Base-by-base conservation (phyloP, 2,113 vertebrate genomes). In the Mixornis gularis region DNA sequence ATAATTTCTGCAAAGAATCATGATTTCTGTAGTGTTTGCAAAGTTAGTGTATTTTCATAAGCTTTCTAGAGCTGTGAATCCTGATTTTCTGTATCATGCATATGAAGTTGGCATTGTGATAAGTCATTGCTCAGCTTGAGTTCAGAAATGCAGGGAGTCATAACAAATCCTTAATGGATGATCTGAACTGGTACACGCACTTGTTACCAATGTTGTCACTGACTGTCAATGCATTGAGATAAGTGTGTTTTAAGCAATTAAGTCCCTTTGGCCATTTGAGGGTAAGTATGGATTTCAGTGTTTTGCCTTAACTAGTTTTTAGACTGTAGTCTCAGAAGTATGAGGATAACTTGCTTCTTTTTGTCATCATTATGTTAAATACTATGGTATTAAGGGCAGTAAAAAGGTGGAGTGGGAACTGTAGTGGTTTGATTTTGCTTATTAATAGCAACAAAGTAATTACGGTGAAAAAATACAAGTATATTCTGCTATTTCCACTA, bases 71-170 rank as follows among this genome's bases (percentile, higher is more conserved):
- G 17, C 9, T 62, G 8, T 38, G 48, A 83, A 16, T 79, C 2
- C 2, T 38, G 5, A 18, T 77, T 88, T 78, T 44, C 25, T 36
- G 0, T 64, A 24, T 68, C 14, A 1, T 59, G 12, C 6, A 2
- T 12, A 7, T 10, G 11, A 5, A 29, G 22, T 55, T 51, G 79
- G 65, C 34, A 46, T 78, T 60, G n/a, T 36, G 30, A 0, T 34
- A 65, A 87, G 27, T 53, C 29, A 10, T n/a, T 65, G 73, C 59
- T 79, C 32, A 66, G 0, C 24, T 7, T 22, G 17, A 66, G 48
- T 74, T 83, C n/a, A 91, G 64, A 83, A 94, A 53, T 58, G n/a
- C 8, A 49, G 19, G 43, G 32, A 53, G 12, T 72, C 9, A 3
- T 26, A 76, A 36, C 12, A 46, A 40, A n/a, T 62, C 40, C 51